Evolutionary conservation across 2,113 vertebrate genomes (phyloP).

Genomic region (Saimiri boliviensis): DNA sequence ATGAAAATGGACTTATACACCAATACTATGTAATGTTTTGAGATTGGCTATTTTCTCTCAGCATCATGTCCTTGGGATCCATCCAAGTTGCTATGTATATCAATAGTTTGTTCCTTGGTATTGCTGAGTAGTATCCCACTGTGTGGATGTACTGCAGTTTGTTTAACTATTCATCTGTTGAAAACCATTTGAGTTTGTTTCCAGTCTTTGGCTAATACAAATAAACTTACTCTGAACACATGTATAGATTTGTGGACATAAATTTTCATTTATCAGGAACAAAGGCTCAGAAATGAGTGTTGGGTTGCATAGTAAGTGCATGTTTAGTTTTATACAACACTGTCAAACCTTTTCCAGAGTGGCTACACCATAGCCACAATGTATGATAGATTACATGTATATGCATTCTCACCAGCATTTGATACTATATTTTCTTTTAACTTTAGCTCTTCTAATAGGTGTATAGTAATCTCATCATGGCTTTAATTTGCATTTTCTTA

Average conservation of each 20-base stretch:
- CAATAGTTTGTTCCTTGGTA: not conserved
- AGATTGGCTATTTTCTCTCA: not conserved
- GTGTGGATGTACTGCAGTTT: not conserved
- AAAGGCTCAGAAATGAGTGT: not conserved
- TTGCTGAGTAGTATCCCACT: not conserved
- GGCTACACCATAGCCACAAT: not conserved
- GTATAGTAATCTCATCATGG: not conserved
- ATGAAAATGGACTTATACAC: no score
- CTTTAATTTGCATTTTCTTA: not conserved
- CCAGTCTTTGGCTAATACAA: not conserved
- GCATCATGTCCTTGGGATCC: not conserved
- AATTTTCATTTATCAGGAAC: not conserved
- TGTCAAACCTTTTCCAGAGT: not conserved
- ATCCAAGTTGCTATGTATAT: not conserved
- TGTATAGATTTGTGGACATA: not conserved
- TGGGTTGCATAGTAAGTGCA: not conserved
- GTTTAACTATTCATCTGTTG: not conserved
- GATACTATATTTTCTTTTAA: not conserved
- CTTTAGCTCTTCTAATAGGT: not conserved
- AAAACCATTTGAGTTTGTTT: not conserved
- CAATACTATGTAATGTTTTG: not conserved
- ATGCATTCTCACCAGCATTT: not conserved
- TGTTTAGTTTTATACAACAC: conserved; percentile 4
- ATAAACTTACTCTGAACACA: not conserved
- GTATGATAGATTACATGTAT: not conserved